These are phyloP conservation scores for Elmis aenea DNA, from an alignment of 2,888 invertebrate genomes.

Conservation along the genomic window DNA sequence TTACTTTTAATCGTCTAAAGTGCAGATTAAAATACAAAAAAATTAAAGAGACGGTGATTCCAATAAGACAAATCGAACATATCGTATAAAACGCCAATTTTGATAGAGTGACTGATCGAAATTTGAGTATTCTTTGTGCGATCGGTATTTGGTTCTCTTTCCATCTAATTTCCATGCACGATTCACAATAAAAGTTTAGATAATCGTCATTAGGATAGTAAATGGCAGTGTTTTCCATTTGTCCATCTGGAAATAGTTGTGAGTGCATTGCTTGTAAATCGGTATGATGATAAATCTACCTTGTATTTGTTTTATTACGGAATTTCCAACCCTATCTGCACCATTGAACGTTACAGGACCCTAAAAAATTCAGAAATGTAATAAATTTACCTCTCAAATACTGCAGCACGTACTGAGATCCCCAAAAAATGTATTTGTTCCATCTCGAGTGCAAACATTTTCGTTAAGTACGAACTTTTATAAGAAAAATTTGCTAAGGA, in stretches of 20 bases:
- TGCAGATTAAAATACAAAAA: conserved; percentile 80
- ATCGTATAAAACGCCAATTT: conserved; percentile 70
- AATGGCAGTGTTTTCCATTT: conserved; percentile 67
- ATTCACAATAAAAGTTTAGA: conserved; percentile 64
- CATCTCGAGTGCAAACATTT: conserved; percentile 55
- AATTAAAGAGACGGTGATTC: conserved; percentile 67
- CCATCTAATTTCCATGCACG: conserved; percentile 65
- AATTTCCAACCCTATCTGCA: conserved; percentile 81
- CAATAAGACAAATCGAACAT: conserved; percentile 66
- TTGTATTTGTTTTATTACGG: conserved; percentile 85
- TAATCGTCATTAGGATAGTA: conserved; percentile 58
- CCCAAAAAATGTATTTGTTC: conserved; percentile 73
- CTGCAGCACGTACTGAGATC: conserved; percentile 67
- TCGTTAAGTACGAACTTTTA: conserved; percentile 55
- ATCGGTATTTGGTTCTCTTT: conserved; percentile 76
- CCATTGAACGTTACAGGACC: conserved; percentile 87
- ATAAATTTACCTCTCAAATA: background rate
- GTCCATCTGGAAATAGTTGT: conserved; percentile 68
- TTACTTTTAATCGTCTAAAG: conserved; percentile 77
- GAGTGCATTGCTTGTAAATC: too few relatives aligned
- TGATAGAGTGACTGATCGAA: conserved; percentile 72
- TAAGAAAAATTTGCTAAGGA: conserved; percentile 59
- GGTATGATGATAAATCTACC: too few relatives aligned
- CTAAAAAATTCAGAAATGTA: conserved; percentile 49
- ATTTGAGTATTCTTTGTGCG: conserved; percentile 69